A percentile compares a stretch with the other conserved stretches of the same genome.
Evolutionary conservation across 2,888 invertebrate species (phyloP).

Genomic region (Pheosia gnoma): DNA sequence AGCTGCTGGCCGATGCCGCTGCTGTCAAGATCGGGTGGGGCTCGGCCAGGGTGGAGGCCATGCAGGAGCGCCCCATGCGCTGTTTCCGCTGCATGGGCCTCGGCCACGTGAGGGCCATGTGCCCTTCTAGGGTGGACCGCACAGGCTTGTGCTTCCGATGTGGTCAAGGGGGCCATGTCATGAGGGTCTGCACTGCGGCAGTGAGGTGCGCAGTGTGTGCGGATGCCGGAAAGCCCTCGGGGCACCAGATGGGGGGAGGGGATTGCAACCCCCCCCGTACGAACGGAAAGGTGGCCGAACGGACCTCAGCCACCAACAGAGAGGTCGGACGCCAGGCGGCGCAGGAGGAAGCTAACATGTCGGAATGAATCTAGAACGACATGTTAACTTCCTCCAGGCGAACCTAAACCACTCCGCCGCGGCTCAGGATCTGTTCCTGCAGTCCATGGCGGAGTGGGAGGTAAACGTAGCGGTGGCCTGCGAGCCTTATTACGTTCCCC

Average conservation of each 20-base stretch:
- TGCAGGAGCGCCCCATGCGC: background rate
- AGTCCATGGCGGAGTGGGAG: conserved; percentile 15
- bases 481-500: conserved; percentile 9
- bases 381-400: conserved; percentile 2
- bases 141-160: conserved; percentile 1
- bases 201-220: background rate
- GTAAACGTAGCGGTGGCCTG: conserved; percentile 7
- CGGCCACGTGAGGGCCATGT: background rate
- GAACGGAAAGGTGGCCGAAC: background rate
- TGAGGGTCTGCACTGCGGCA: background rate
- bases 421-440: conserved; percentile 11
- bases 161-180: background rate
- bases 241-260: background rate
- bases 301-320: background rate
- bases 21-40: background rate
- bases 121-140: background rate
- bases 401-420: too few relatives aligned
- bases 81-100: background rate
- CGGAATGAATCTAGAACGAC: background rate
- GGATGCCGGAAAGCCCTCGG: background rate
- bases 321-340: background rate
- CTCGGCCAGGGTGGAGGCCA: background rate
- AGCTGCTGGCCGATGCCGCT: background rate
- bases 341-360: background rate
- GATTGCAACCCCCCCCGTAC: background rate